Evolutionary conservation across 2,888 invertebrate species (phyloP).

Genomic region (Silvanus unidentatus): DNA sequence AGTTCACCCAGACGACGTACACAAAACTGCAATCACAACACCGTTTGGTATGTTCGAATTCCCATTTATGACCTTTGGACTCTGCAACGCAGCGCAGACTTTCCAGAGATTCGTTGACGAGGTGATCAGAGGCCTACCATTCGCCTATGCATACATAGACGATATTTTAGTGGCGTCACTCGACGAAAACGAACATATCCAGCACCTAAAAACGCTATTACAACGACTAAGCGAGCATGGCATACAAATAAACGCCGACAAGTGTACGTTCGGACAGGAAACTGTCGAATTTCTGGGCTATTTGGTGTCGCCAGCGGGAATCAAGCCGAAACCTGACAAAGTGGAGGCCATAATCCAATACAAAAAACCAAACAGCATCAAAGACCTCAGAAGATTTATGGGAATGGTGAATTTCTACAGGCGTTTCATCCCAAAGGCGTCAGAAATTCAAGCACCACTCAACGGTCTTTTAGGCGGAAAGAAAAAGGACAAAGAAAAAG

Average conservation of each 20-base stretch:
- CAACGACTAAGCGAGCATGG: constrained; percentile 22
- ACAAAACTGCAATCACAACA: constrained; percentile 25
- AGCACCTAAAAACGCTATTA: constrained; percentile 22
- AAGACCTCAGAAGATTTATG: constrained; percentile 14
- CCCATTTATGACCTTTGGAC: constrained; percentile 34
- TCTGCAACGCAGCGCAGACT: constrained; percentile 41
- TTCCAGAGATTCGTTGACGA: constrained; percentile 40
- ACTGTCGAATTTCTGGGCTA: constrained; percentile 29
- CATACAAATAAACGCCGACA: constrained; percentile 27
- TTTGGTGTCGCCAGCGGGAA: constrained; percentile 22
- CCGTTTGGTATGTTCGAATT: constrained; percentile 32
- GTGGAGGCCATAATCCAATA: constrained; percentile 30
- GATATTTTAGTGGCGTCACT: constrained; percentile 29
- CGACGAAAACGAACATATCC: constrained; percentile 16
- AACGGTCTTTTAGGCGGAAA: constrained; percentile 5
- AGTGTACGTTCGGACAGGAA: constrained; percentile 29
- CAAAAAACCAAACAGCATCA: constrained; percentile 12
- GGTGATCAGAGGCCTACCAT: constrained; percentile 8
- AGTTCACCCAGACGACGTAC: constrained; percentile 19
- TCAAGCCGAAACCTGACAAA: constrained; percentile 30
- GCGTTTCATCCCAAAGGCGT: constrained; percentile 14
- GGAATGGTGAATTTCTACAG: constrained; percentile 21
- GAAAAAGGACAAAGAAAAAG: neutral
- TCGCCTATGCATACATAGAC: constrained; percentile 18
- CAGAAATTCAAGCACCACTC: constrained; percentile 10